Evolutionary conservation across 2,888 invertebrate species (phyloP).

Genomic region (Sepiola atlantica): DNA sequence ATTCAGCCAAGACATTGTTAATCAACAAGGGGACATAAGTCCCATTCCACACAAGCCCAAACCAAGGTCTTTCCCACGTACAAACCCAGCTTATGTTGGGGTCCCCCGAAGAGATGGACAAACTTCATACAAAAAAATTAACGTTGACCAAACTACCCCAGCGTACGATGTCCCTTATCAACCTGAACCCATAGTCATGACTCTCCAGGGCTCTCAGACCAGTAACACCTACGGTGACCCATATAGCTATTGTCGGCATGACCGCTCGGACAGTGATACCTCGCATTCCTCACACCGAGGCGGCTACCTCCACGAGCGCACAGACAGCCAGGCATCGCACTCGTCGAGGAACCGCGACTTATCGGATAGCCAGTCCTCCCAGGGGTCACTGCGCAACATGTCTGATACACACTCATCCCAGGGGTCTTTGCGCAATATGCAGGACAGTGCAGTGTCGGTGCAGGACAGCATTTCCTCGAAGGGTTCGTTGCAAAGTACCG

Average conservation of each 20-base stretch:
- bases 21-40: conserved; percentile 65
- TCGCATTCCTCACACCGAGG: conserved; percentile 70
- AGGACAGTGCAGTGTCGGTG: conserved; percentile 65
- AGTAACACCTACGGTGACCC: conserved; percentile 42
- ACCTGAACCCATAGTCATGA: conserved; percentile 44
- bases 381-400: conserved; percentile 77
- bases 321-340: conserved; percentile 65
- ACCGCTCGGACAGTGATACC: conserved; percentile 72
- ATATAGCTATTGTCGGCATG: conserved; percentile 60
- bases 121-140: conserved; percentile 66
- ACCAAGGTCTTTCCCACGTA: conserved; percentile 72
- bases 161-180: conserved; percentile 54
- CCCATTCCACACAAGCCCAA: conserved; percentile 67
- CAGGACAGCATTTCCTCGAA: conserved; percentile 65
- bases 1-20: conserved; percentile 69
- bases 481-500: conserved; percentile 56
- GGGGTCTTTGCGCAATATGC: conserved; percentile 69
- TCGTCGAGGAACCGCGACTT: conserved; percentile 64
- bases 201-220: conserved; percentile 41
- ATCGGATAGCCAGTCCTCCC: conserved; percentile 76
- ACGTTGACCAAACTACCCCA: conserved; percentile 59
- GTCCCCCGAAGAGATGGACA: conserved; percentile 61
- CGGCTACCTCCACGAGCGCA: conserved; percentile 57
- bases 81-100: conserved; percentile 73
- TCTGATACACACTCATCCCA: conserved; percentile 71